Percentiles rank a stretch among this genome's conserved stretches.
Conservation (phyloP, 2,888 invertebrate species). For the Meteorus colon region DNA sequence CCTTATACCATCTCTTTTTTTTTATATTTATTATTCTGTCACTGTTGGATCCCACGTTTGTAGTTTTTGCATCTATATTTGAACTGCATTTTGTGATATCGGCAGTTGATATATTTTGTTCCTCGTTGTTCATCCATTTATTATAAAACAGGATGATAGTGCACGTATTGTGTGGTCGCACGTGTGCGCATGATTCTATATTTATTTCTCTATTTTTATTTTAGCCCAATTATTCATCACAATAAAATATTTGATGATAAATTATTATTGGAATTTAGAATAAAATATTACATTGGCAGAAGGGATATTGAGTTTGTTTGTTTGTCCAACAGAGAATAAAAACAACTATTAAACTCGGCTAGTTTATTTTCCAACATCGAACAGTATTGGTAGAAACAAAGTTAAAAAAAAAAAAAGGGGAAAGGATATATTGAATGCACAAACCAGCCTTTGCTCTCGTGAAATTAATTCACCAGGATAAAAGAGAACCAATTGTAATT, state of each 20-base stretch:
- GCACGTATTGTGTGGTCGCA: background rate
- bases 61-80: background rate
- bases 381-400: background rate
- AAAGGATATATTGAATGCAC: background rate
- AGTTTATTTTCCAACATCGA: background rate
- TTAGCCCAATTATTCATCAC: background rate
- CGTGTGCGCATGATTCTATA: background rate
- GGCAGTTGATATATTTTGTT: background rate
- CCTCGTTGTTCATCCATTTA: background rate
- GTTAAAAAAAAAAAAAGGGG: background rate
- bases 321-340: background rate
- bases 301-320: background rate
- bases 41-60: background rate
- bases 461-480: slow-evolving; percentile 7
- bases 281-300: background rate
- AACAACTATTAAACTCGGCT: background rate
- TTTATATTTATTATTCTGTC: background rate
- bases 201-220: background rate
- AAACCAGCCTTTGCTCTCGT: background rate
- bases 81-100: background rate
- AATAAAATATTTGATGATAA: background rate
- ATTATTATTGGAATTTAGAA: background rate
- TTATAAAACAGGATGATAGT: background rate
- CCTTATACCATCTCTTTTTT: background rate
- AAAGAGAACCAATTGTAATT: slow-evolving; percentile 1